These are phyloP conservation scores for Caenorhabditis auriculariae DNA, from an alignment of 2,888 invertebrate genomes.

Conservation along the genomic window DNA sequence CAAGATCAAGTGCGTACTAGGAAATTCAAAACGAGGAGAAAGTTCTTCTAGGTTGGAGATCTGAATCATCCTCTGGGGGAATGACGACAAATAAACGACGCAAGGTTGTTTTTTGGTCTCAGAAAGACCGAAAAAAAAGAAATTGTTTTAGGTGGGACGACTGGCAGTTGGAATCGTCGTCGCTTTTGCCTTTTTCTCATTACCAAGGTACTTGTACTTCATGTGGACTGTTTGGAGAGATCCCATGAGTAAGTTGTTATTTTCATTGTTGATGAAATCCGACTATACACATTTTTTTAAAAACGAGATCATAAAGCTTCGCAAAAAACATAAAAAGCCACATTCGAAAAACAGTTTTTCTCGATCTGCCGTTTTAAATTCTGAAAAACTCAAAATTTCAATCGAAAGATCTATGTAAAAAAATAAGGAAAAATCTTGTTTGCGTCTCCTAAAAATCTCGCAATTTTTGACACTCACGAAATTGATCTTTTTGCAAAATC, in stretches of 20 bases:
- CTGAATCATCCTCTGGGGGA: conserved; percentile 37
- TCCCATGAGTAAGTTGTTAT: conserved; percentile 39
- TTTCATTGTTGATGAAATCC: no score
- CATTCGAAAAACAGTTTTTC: no score
- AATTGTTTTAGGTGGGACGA: conserved; percentile 74
- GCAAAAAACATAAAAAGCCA: no score
- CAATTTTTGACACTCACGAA: background rate
- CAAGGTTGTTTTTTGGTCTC: conserved; percentile 24
- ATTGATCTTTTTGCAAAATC: background rate
- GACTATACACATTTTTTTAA: no score
- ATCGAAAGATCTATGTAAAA: background rate
- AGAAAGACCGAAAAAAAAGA: conserved; percentile 69
- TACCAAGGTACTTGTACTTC: conserved; percentile 80
- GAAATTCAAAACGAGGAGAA: background rate
- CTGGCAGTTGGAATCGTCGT: conserved; percentile 85
- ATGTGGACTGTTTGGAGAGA: conserved; percentile 60
- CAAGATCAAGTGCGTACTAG: conserved; percentile 18
- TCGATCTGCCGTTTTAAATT: no score
- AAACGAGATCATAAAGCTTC: no score
- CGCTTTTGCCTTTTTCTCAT: conserved; percentile 84
- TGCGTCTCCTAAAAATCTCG: background rate
- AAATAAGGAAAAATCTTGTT: background rate
- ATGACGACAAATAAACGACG: conserved; percentile 37
- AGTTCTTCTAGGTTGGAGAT: conserved; percentile 25
- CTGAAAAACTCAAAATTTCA: no score